phyloP scores from a whole-genome alignment of 2,113 vertebrate genomes.

The Thamnaconus septentrionalis region DNA sequence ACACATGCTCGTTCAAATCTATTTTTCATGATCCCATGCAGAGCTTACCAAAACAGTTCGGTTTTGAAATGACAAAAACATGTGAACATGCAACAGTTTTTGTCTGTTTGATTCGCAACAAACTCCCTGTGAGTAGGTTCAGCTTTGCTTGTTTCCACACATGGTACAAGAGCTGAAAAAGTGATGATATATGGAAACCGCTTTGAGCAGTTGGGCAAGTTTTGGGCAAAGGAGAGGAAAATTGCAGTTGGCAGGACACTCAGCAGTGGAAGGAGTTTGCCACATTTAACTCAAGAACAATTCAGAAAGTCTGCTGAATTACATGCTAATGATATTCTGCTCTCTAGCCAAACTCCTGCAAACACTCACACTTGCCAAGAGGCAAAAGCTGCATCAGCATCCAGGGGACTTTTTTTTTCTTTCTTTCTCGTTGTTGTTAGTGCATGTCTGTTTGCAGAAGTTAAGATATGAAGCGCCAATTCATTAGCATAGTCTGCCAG shows the following conservation, averaged over 20 bases:
- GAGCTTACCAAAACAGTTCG: no score
- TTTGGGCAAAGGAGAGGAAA: neutral
- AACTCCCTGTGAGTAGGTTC: no score
- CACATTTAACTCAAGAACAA: neutral
- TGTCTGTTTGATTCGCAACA: no score
- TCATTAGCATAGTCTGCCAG: no score
- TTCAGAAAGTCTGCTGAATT: neutral
- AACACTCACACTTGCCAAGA: neutral
- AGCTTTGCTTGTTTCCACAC: neutral
- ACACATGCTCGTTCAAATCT: no score
- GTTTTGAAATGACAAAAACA: no score
- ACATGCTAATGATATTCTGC: neutral
- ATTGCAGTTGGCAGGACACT: neutral
- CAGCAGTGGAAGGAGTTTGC: constrained; percentile 1
- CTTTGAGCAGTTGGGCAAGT: constrained; percentile 4
- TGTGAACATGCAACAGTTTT: no score
- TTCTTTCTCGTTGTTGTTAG: no score
- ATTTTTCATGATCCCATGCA: no score
- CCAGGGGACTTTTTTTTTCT: neutral
- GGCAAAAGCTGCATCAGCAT: neutral
- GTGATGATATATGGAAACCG: neutral
- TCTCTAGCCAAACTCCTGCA: neutral
- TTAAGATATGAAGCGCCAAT: no score
- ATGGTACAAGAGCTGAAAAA: neutral
- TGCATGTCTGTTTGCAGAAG: no score